phyloP scores from a whole-genome alignment of 2,888 invertebrate species.

The Polylopha cassiicola region DNA sequence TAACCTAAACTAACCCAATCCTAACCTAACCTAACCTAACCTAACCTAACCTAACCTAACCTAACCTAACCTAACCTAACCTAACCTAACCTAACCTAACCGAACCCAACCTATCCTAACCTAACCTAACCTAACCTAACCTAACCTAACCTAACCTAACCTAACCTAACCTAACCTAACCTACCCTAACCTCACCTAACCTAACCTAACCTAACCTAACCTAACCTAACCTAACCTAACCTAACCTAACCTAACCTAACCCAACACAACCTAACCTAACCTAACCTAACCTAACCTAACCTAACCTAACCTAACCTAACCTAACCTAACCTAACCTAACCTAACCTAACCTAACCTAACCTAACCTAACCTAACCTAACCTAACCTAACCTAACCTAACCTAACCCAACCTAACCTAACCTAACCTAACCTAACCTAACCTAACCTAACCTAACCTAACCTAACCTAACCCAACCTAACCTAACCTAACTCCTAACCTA shows the following conservation, averaged over 20 bases:
- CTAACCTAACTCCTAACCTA: slow-evolving; percentile 24
- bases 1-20: slow-evolving; percentile 21
- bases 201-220: slow-evolving; percentile 21
- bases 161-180: slow-evolving; percentile 21
- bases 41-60: slow-evolving; percentile 20
- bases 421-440: slow-evolving; percentile 20
- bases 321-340: slow-evolving; percentile 21
- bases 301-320: slow-evolving; percentile 22
- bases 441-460: slow-evolving; percentile 20
- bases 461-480: slow-evolving; percentile 22
- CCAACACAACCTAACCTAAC: slow-evolving; percentile 21
- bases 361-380: slow-evolving; percentile 20
- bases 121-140: slow-evolving; percentile 21
- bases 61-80: slow-evolving; percentile 21
- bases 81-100: slow-evolving; percentile 24
- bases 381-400: slow-evolving; percentile 21
- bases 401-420: slow-evolving; percentile 20
- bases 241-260: slow-evolving; percentile 20
- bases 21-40: slow-evolving; percentile 21
- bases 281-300: slow-evolving; percentile 22
- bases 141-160: slow-evolving; percentile 21
- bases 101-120: slow-evolving; percentile 24
- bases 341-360: slow-evolving; percentile 21
- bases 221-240: slow-evolving; percentile 18
- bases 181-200: slow-evolving; percentile 20